Evolutionary conservation across 1,140 invertebrate species (phyloP), one percentile per base, ranked within the genome.

Genomic region (Halesus radiatus): DNA sequence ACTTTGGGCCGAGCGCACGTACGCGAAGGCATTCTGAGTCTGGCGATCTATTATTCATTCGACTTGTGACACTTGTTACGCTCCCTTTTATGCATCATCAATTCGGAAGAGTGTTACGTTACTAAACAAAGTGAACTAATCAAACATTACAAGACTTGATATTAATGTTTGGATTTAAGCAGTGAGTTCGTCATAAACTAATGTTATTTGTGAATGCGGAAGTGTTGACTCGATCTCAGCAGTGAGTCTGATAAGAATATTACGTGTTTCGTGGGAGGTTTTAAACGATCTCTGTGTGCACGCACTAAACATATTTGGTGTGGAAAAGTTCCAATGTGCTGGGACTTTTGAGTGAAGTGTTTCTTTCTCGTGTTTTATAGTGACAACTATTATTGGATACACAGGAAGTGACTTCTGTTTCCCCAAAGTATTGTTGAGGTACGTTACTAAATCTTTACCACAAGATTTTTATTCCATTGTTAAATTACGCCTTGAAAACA

Each of bases 31-130:
- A 79, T 53, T 72, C 78, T 88, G 88, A 88, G 87, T 84, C 85
- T 87, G 85, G 87, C 88, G 86, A 86, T 87, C 85, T 45, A 85
- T 86, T 88, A 86, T 87, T 88, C 86, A 85, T 83, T 87, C 84
- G 85, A 58, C 68, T 50, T 60, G 68, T 70, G 53, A 79, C 78
- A 79, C 78, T 79, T 79, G 78, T 79, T 79, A 79, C 78, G 70
- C 54, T 74, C 54, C 53, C 50, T 74, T 74, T 45, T 70, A 70
- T 22, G 66, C 66, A 70, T 70, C 66, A 50, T 50, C 66, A 52
- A 70, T 37, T 70, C 66, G 66, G 66, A 70, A 70, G 66, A 70
- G 32, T 20, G 32, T 50, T 66, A 16, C 54, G 26, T 45, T 70
- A 50, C 37, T 50, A 52, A 70, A 70, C 66, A 70, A 70, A 70